Conservation (phyloP, 1,140 invertebrate genomes). For the Anastrepha obliqua region DNA sequence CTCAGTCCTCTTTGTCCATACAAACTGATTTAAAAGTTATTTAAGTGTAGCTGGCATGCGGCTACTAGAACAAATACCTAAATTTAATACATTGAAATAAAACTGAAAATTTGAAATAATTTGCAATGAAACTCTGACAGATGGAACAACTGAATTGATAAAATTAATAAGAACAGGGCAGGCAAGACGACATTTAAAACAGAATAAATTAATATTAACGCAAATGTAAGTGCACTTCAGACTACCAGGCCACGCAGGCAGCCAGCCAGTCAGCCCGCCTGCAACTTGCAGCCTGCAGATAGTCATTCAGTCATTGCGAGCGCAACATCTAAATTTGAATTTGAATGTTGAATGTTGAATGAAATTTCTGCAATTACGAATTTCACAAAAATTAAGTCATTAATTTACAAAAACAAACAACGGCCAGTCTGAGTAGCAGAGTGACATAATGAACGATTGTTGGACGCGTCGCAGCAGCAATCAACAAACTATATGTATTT, state of each 20-base stretch:
- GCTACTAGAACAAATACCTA: too few species aligned
- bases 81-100: too few species aligned
- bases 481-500: background rate
- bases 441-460: background rate
- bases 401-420: slow-evolving; percentile 49
- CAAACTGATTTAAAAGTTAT: too few species aligned
- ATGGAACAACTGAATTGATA: too few species aligned
- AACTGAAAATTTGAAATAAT: too few species aligned
- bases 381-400: slow-evolving; percentile 49
- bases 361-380: slow-evolving; percentile 46
- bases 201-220: too few species aligned
- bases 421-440: background rate
- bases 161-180: too few species aligned
- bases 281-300: background rate
- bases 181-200: too few species aligned
- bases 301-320: background rate
- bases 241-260: background rate
- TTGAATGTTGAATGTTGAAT: slow-evolving; percentile 30
- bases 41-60: too few species aligned
- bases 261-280: background rate
- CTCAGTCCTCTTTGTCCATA: too few species aligned
- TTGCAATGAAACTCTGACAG: too few species aligned
- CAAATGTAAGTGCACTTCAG: too few species aligned
- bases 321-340: slow-evolving; percentile 29
- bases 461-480: background rate